These are phyloP conservation scores for Odontocolon sp. DNA, from an alignment of 2,888 invertebrate species.

Conservation along the genomic window DNA sequence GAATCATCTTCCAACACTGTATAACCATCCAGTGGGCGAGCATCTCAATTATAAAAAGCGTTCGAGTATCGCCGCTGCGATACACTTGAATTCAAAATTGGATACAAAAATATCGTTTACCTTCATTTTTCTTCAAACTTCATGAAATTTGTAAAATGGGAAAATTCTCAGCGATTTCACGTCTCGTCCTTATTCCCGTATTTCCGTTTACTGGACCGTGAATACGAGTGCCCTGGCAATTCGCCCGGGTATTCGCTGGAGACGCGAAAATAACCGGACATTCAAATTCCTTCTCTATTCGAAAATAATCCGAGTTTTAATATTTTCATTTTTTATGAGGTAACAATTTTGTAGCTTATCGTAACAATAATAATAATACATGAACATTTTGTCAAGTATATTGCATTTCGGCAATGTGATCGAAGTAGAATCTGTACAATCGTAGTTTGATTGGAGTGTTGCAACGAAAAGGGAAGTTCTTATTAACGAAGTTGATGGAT, in stretches of 20 bases:
- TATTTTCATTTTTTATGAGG: constrained; percentile 22
- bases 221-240: constrained; percentile 55
- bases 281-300: constrained; percentile 9
- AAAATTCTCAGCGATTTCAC: neutral
- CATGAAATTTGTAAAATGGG: no score
- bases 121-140: no score
- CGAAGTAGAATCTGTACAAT: no score
- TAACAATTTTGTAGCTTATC: neutral
- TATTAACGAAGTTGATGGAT: neutral
- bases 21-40: neutral
- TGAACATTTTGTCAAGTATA: no score
- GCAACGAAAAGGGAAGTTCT: neutral
- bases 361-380: neutral
- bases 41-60: constrained; percentile 7
- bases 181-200: constrained; percentile 51
- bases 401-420: no score
- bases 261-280: constrained; percentile 64
- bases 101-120: no score
- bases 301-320: neutral
- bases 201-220: constrained; percentile 44
- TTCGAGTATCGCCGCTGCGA: neutral
- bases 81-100: no score
- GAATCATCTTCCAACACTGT: neutral
- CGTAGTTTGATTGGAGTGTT: no score
- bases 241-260: constrained; percentile 61